Evolutionary conservation across 2,797 vertebrate genomes (phyloP), one percentile per base, ranked within the genome.

Genomic region (Tapirus indicus): DNA sequence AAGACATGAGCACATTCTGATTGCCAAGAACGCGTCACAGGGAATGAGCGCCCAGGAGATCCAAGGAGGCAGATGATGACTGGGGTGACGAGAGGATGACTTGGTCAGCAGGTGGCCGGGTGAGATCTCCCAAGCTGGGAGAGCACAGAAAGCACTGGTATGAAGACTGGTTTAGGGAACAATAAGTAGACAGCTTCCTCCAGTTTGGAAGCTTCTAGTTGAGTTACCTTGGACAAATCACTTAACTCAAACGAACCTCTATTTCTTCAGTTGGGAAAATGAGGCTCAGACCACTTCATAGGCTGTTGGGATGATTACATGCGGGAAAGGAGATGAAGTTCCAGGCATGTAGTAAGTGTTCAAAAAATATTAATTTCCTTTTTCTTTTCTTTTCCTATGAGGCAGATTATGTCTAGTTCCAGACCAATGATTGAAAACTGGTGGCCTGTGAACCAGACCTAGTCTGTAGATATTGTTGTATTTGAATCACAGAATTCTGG

Each of bases 401-500:
- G 75, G 49, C 60, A 75, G 35, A 85, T 80, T 56, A 35, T 89
- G 27, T 89, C 56, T 97, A 96, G 71, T 35, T 58, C 27, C 58
- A 68, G 86, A 74, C 78, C 20, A 64, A 10, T 74, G 88, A 80
- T 66, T 82, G 44, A 60, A 96, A 95, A 94, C 82, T 82, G 20
- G 66, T 88, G 52, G 38, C 56, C 64, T 41, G 20, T 8, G 75
- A 96, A 60, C 52, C 64, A 92, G 69, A 94, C 38, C 82, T 94
- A 8, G 49, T 83, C 49, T 95, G 9, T 75, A 84, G 80, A 91
- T 47, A 60, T 41, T 68, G 23, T 90, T 98, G 95, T 95, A 54
- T 60, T 97, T 95, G 80, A 83, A 96, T 93, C 68, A 64, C 58
- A 88, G 87, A 88, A 88, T 92, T 85, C 52, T 86, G n/a, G 90